Conservation (phyloP, 2,113 vertebrate genomes). For the Eptatretus burgeri region DNA sequence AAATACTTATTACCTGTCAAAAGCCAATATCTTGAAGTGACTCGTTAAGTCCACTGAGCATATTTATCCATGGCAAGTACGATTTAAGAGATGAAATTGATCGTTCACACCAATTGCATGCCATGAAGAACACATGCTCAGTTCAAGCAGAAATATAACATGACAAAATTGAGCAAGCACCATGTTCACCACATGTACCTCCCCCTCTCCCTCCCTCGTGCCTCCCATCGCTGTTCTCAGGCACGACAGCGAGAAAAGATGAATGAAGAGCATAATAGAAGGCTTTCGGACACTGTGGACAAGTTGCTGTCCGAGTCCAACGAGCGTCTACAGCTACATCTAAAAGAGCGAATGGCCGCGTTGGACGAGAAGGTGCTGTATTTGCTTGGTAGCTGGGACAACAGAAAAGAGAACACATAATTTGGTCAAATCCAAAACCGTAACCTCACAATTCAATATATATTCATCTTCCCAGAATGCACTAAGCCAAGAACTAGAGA, state of each 20-base stretch:
- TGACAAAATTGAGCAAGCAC: too few species aligned
- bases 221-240: slow-evolving; percentile 16
- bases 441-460: not conserved
- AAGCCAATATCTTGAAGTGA: too few species aligned
- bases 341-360: slow-evolving; percentile 80
- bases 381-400: not conserved
- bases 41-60: too few species aligned
- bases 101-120: too few species aligned
- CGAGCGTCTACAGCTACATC: slow-evolving; percentile 64
- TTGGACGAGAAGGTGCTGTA: slow-evolving; percentile 51
- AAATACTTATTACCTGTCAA: too few species aligned
- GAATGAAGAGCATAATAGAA: slow-evolving; percentile 87
- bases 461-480: slow-evolving; percentile 29
- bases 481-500: slow-evolving; percentile 65
- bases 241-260: slow-evolving; percentile 90
- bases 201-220: too few species aligned
- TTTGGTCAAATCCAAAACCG: not conserved
- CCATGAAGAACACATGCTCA: too few species aligned
- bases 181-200: too few species aligned
- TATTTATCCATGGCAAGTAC: too few species aligned
- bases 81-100: too few species aligned
- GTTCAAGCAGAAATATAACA: too few species aligned
- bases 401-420: not conserved
- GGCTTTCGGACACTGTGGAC: slow-evolving; percentile 71
- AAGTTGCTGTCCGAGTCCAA: slow-evolving; percentile 72